Percentiles rank a stretch among this genome's conserved stretches.
phyloP scores from a whole-genome alignment of 2,888 invertebrate genomes.

The Dynastes hyllus region DNA sequence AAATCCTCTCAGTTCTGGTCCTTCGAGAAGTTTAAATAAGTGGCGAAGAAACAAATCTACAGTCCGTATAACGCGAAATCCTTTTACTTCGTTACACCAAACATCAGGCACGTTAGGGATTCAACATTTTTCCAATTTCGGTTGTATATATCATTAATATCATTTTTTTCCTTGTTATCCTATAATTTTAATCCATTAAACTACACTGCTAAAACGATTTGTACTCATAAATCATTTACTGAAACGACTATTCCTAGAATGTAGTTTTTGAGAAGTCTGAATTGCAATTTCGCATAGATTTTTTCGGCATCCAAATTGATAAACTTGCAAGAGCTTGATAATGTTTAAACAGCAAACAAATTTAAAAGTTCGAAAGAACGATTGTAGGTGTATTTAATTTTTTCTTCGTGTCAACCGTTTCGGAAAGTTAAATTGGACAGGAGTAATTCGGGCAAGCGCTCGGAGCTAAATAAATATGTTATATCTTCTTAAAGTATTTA shows the following conservation, averaged over 20 bases:
- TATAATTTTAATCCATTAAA: no score
- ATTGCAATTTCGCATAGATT: background rate
- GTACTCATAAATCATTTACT: no score
- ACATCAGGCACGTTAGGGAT: no score
- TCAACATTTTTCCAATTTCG: no score
- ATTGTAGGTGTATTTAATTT: slow-evolving; percentile 39
- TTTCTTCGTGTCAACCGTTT: slow-evolving; percentile 22
- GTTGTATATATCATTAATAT: background rate
- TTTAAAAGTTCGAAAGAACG: slow-evolving; percentile 28
- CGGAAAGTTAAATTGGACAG: slow-evolving; percentile 34
- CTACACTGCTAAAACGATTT: no score
- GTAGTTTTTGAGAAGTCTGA: background rate
- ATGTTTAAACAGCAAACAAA: slow-evolving; percentile 40
- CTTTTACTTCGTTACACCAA: no score
- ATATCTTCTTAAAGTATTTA: slow-evolving; percentile 12
- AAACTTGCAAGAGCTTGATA: slow-evolving; percentile 25
- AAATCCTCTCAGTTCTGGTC: no score
- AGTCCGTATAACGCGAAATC: no score
- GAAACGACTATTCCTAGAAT: no score
- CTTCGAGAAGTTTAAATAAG: no score
- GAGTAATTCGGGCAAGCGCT: slow-evolving; percentile 21
- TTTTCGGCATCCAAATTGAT: slow-evolving; percentile 28
- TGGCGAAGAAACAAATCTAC: no score
- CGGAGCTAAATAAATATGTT: slow-evolving; percentile 16
- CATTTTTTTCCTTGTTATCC: no score